Percentiles rank a stretch among this genome's conserved stretches.
phyloP scores from a whole-genome alignment of 2,888 invertebrate genomes.

The Xylota segnis region DNA sequence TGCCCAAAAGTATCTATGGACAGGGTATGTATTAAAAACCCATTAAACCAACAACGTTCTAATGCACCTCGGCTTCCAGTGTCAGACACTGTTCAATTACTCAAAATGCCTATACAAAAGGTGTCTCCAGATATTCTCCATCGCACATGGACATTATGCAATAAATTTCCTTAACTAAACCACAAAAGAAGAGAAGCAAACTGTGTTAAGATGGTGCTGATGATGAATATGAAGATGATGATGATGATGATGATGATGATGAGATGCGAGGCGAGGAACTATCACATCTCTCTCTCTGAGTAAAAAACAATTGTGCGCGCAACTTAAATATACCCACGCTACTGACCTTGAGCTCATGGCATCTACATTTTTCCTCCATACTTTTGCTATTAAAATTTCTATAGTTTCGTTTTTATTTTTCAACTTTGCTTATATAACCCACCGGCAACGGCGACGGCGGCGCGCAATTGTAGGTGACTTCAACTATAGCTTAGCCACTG shows the following conservation, averaged over 20 bases:
- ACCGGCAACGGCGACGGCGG: slow-evolving; percentile 13
- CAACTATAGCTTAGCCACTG: not conserved
- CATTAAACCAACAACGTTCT: not conserved
- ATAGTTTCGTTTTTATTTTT: not conserved
- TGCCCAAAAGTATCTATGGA: not conserved
- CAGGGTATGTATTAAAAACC: not conserved
- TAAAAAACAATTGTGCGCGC: slow-evolving; percentile 38
- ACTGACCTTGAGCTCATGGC: slow-evolving; percentile 72
- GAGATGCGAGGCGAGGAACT: slow-evolving; percentile 21
- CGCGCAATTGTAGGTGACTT: slow-evolving; percentile 28
- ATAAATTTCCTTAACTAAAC: slow-evolving; percentile 20
- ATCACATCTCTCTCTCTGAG: slow-evolving; percentile 7
- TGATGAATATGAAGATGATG: slow-evolving; percentile 20
- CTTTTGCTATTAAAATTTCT: slow-evolving; percentile 34
- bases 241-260: slow-evolving; percentile 16
- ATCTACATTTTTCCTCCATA: slow-evolving; percentile 38
- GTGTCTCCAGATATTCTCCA: not conserved
- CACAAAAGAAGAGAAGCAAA: slow-evolving; percentile 16
- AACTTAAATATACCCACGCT: slow-evolving; percentile 60
- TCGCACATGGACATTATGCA: slow-evolving; percentile 19
- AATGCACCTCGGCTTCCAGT: not conserved
- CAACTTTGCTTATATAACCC: slow-evolving; percentile 39
- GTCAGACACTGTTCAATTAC: not conserved
- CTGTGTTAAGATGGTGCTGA: not conserved
- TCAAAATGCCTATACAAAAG: slow-evolving; percentile 11